Evolutionary conservation across 2,797 vertebrate species (phyloP).

Genomic region (Xenopus petersii): DNA sequence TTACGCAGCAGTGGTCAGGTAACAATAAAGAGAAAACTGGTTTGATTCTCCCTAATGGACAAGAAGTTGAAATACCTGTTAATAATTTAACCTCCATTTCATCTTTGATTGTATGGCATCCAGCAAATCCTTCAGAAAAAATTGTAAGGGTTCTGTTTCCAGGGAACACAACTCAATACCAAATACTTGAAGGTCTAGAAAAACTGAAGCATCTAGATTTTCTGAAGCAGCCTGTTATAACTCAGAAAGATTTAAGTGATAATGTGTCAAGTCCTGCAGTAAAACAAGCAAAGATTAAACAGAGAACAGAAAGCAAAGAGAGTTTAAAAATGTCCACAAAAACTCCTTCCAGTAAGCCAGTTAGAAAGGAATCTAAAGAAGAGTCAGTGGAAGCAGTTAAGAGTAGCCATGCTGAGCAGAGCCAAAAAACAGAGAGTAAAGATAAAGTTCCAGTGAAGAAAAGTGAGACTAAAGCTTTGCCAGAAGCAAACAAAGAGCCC

Average conservation of each 20-base stretch:
- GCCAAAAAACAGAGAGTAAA: slow-evolving; percentile 81
- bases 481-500: slow-evolving; percentile 76
- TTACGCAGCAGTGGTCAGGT: slow-evolving; percentile 94
- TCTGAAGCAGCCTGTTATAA: slow-evolving; percentile 85
- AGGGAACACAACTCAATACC: slow-evolving; percentile 91
- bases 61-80: slow-evolving; percentile 87
- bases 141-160: slow-evolving; percentile 92
- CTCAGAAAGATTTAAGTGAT: slow-evolving; percentile 81
- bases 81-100: slow-evolving; percentile 90
- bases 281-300: slow-evolving; percentile 88
- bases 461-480: slow-evolving; percentile 54
- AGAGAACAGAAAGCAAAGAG: slow-evolving; percentile 89
- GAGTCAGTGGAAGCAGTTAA: slow-evolving; percentile 77
- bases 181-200: slow-evolving; percentile 91
- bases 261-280: slow-evolving; percentile 69
- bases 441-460: slow-evolving; percentile 76
- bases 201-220: slow-evolving; percentile 95
- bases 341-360: slow-evolving; percentile 73
- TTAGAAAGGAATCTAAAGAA: slow-evolving; percentile 85
- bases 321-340: slow-evolving; percentile 84
- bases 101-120: slow-evolving; percentile 95
- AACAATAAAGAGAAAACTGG: slow-evolving; percentile 84
- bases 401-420: slow-evolving; percentile 70
- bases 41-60: slow-evolving; percentile 81
- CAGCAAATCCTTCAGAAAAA: slow-evolving; percentile 90